Base-by-base conservation (phyloP, 2,888 invertebrate species). In the Hydrotaea diabolus region DNA sequence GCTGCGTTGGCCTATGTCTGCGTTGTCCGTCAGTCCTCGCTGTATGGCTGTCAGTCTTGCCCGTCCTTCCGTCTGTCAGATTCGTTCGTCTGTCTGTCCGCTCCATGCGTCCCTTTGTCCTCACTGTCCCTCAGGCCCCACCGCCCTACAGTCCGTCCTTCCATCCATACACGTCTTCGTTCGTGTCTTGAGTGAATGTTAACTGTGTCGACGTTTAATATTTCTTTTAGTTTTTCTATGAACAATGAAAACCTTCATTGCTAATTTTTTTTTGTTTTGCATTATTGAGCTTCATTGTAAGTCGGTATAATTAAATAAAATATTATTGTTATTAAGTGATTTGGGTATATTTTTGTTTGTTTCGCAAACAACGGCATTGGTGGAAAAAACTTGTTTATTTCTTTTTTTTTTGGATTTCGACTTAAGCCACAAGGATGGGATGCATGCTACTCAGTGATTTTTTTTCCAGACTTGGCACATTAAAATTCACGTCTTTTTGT, bases 211-310 rank as follows among this genome's bases (percentile, higher is more conserved):
- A n/a, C n/a, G n/a, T n/a, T n/a, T n/a, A n/a, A n/a, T n/a, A n/a
- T n/a, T n/a, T n/a, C 2, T 59, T 59, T 59, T 23, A 13, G 4
- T 23, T 23, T 15, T 11, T 26, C 4, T 23, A 26, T 49, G 2
- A 26, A 59, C 59, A 26, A 59, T 59, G 59, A 26, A 23, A 59
- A 59, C 26, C 23, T 49, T 49, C 49, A 49, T 49, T 49, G 49
- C 15, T 49, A 49, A 49, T 49, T 49, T 49, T n/a, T 49, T 49
- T 49, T 49, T 43, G 4, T 43, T 43, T 49, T n/a, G 8, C 3
- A 39, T 39, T 39, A 1, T 39, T 11, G 13, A 39, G 39, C 39
- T 39, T 39, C 9, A 13, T 39, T 39, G 39, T 39, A 39, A 39
- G 49, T 49, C 8, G n/a, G n/a, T 3, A 9, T 39, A 49, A 49